phyloP scores from a whole-genome alignment of 2,797 vertebrate genomes.

The Poecilia velifera region DNA sequence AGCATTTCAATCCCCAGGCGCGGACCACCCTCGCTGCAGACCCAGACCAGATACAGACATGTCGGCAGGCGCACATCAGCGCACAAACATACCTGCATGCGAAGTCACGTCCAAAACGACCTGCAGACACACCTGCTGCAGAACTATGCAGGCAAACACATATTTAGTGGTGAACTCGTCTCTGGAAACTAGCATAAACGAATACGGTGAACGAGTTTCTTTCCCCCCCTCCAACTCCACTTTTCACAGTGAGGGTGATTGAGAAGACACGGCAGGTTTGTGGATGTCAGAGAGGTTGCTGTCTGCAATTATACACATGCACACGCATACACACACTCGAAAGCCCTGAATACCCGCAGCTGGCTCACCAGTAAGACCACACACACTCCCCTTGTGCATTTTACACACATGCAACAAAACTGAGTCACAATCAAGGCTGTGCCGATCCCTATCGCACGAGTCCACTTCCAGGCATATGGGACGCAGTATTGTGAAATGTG shows the following conservation, averaged over 20 bases:
- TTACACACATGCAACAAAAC: conserved; percentile 42
- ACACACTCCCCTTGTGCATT: conserved; percentile 43
- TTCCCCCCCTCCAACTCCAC: conserved; percentile 19
- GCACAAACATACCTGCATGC: conserved; percentile 15
- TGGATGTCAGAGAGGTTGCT: conserved; percentile 64
- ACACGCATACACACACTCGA: conserved; percentile 17
- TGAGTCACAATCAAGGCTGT: conserved; percentile 65
- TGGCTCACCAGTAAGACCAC: conserved; percentile 66
- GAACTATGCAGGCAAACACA: conserved; percentile 23
- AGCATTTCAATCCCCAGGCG: conserved; percentile 51
- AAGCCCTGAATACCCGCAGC: conserved; percentile 63
- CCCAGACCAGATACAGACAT: conserved; percentile 5
- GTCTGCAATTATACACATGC: conserved; percentile 50
- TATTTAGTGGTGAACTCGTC: conserved; percentile 6
- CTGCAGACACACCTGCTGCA: conserved; percentile 17
- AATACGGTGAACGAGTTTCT: conserved; percentile 51
- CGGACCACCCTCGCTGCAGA: conserved; percentile 65
- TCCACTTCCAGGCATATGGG: conserved; percentile 57
- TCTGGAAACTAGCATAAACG: conserved; percentile 5
- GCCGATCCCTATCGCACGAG: conserved; percentile 65
- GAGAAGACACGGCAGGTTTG: conserved; percentile 71
- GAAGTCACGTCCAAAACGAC: conserved; percentile 17
- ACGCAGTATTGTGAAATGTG: conserved; percentile 51
- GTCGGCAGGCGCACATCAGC: conserved; percentile 1
- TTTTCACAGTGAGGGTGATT: conserved; percentile 55